These are phyloP conservation scores for Stichopus horrens DNA, from an alignment of 53 echinoderm and acorn worm species.

Conservation along the genomic window DNA sequence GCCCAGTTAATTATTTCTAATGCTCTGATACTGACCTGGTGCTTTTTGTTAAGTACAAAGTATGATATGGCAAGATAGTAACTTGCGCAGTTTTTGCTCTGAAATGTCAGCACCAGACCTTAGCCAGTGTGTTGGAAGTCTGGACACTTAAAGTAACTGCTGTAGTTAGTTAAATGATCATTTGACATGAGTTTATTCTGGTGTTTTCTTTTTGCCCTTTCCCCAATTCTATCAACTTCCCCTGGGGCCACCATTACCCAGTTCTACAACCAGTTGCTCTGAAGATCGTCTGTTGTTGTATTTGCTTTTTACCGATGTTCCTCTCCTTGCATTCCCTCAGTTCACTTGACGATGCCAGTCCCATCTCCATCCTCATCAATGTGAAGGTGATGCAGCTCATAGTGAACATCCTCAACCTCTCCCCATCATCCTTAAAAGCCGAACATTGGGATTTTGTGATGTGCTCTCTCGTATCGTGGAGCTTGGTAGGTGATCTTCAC, in stretches of 20 bases:
- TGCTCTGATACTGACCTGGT: too few relatives aligned
- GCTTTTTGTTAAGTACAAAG: too few relatives aligned
- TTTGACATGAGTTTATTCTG: too few relatives aligned
- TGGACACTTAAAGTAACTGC: too few relatives aligned
- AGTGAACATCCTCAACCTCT: slow-evolving; percentile 54
- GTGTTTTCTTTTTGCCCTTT: too few relatives aligned
- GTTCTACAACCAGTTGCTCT: not conserved
- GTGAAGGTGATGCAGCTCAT: slow-evolving; percentile 71
- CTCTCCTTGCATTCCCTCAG: slow-evolving; percentile 2
- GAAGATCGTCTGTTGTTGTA: not conserved
- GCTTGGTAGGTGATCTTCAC: slow-evolving; percentile 56
- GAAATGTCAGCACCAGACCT: too few relatives aligned
- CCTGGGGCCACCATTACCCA: not conserved
- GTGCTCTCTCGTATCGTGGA: slow-evolving; percentile 79
- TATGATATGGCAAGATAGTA: too few relatives aligned
- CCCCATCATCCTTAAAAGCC: slow-evolving; percentile 61
- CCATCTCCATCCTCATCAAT: slow-evolving; percentile 43
- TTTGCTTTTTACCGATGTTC: not conserved
- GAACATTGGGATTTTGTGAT: slow-evolving; percentile 90
- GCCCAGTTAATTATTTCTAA: too few relatives aligned
- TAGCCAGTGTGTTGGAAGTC: too few relatives aligned
- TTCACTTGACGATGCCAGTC: not conserved
- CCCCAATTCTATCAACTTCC: too few relatives aligned
- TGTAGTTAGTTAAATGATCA: too few relatives aligned
- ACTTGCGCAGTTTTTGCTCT: too few relatives aligned